phyloP scores from a whole-genome alignment of 2,888 invertebrate genomes.

The Metacarcinus magister region DNA sequence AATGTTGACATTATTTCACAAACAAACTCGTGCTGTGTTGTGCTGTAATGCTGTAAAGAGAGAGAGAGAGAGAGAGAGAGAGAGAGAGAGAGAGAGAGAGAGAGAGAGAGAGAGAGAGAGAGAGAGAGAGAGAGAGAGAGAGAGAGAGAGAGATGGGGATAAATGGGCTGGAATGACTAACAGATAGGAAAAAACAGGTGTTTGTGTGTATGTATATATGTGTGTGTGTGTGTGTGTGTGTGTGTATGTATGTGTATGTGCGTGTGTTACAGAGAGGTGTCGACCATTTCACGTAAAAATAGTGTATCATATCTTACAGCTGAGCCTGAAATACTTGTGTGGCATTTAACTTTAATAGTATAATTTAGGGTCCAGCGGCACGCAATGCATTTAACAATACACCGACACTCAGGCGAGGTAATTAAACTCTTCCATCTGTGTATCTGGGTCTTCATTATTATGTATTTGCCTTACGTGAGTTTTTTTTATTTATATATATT shows the following conservation, averaged over 20 bases:
- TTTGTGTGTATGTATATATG: neutral
- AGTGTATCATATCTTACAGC: conserved; percentile 46
- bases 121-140: neutral
- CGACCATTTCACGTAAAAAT: conserved; percentile 58
- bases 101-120: neutral
- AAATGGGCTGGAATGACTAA: neutral
- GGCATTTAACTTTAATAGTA: conserved; percentile 64
- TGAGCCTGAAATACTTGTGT: conserved; percentile 22
- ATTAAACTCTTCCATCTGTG: conserved; percentile 35
- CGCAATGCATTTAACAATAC: conserved; percentile 26
- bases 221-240: conserved; percentile 5
- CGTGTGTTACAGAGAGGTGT: neutral
- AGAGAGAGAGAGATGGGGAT: neutral
- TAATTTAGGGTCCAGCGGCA: conserved; percentile 40
- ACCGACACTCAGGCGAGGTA: conserved; percentile 14
- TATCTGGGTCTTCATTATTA: neutral
- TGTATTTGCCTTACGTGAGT: neutral
- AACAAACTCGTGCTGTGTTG: neutral
- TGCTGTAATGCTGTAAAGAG: neutral
- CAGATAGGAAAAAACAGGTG: neutral
- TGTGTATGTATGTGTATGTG: neutral
- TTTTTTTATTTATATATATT: neutral
- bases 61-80: neutral
- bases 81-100: neutral
- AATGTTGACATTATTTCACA: neutral